A percentile compares a stretch with the other conserved stretches of the same genome.
These are phyloP conservation scores for Poeciliopsis occidentalis DNA, from an alignment of 2,113 vertebrate species.

Conservation along the genomic window DNA sequence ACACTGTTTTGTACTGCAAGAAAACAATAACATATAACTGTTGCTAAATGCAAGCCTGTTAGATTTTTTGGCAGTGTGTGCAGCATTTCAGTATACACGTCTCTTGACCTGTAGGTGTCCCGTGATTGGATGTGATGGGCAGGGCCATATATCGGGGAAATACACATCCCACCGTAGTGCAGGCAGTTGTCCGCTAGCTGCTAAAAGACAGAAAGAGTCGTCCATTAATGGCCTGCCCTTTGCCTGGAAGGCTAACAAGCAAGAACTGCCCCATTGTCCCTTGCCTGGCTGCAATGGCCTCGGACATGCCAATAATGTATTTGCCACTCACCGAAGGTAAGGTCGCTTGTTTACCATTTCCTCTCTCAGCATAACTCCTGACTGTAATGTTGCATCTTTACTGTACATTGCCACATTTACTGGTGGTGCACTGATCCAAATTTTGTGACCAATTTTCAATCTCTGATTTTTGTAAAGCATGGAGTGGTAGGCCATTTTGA, in stretches of 20 bases:
- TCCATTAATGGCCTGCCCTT: slow-evolving; percentile 91
- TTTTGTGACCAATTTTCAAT: background rate
- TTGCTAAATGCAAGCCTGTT: slow-evolving; percentile 32
- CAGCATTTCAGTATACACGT: slow-evolving; percentile 44
- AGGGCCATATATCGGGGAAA: slow-evolving; percentile 99
- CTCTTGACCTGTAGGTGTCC: slow-evolving; percentile 86
- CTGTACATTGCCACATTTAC: slow-evolving; percentile 31
- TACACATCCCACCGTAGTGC: slow-evolving; percentile 98
- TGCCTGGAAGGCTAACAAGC: slow-evolving; percentile 97
- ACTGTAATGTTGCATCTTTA: slow-evolving; percentile 48
- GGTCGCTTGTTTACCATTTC: slow-evolving; percentile 55
- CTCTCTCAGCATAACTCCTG: slow-evolving; percentile 49
- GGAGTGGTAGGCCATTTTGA: background rate
- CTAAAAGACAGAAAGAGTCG: slow-evolving; percentile 98
- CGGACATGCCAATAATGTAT: slow-evolving; percentile 98
- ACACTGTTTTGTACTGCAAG: slow-evolving; percentile 18
- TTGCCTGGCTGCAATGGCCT: slow-evolving; percentile 98
- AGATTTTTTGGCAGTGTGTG: slow-evolving; percentile 8
- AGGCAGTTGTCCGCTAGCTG: slow-evolving; percentile 96
- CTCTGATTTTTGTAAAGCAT: background rate
- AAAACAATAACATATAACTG: background rate
- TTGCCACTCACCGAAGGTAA: slow-evolving; percentile 99
- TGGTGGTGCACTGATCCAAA: background rate
- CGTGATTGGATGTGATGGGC: slow-evolving; percentile 96
- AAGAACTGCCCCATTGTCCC: slow-evolving; percentile 97